Evolutionary conservation across 1,140 invertebrate genomes (phyloP), one percentile per base, ranked within the genome.

Genomic region (Sarcophaga peregrina): DNA sequence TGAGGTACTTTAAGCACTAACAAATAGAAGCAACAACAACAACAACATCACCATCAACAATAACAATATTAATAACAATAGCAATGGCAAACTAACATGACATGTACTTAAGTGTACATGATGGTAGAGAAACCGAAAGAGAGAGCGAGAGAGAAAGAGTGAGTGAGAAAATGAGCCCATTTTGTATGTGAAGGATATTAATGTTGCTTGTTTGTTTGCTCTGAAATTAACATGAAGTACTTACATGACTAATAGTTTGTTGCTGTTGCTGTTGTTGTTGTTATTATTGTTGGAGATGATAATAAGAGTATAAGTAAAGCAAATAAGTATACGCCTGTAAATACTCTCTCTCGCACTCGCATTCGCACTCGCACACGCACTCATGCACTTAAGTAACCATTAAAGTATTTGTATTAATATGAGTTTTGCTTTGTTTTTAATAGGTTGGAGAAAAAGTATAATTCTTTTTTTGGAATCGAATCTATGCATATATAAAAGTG

Each of bases 151-250:
- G 25, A 37, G 25, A 37, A 4, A 37, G 25, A 37, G 25, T 1
- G 25, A 37, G 25, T 37, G 4, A 37, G 25, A 37, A 4, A 37
- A 37, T 37, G 25, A 37, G 25, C 25, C 25, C 25, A 37, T 37
- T 37, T 37, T 68, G 13, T 47, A 48, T n/a, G 74, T 48, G 47
- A 48, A 47, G 74, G 74, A 76, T 47, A 20, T 25, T 78, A 78
- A 50, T 78, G 75, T 78, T 50, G 75, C 47, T 78, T 48, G 62
- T 68, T 68, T 68, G 62, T 68, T 20, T 62, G 58, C 58, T 78
- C 48, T 78, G 50, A 78, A 78, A 50, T 78, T 78, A 78, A 78
- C 75, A 78, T 78, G 75, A 52, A 52, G 75, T 78, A 78, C 48
- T 78, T 78, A 78, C 75, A 78, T 78, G 17, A 78, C 75, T 76